phyloP scores from a whole-genome alignment of 2,888 invertebrate species.

The Eugnorisma glareosa region DNA sequence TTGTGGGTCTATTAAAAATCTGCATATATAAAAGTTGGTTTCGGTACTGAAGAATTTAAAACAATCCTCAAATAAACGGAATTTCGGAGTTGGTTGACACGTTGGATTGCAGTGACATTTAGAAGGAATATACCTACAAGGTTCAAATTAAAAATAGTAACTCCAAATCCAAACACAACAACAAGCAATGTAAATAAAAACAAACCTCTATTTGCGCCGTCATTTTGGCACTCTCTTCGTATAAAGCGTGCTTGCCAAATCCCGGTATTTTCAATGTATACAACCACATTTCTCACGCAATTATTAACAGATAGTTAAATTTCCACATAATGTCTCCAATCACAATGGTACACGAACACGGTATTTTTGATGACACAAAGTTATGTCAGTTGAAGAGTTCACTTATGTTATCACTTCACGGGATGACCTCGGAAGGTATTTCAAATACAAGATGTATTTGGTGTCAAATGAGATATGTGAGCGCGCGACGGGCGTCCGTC shows the following conservation, averaged over 20 bases:
- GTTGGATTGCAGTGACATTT: constrained; percentile 4
- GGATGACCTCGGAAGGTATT: constrained; percentile 15
- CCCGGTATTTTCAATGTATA: constrained; percentile 70
- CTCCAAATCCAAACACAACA: constrained; percentile 36
- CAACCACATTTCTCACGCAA: constrained; percentile 73
- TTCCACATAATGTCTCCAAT: constrained; percentile 49
- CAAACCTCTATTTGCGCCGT: constrained; percentile 74
- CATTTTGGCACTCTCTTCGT: constrained; percentile 82
- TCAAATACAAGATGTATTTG: constrained; percentile 35
- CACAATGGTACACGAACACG: constrained; percentile 56
- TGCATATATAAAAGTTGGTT: background rate
- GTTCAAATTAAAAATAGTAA: constrained; percentile 18
- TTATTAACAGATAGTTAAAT: constrained; percentile 49
- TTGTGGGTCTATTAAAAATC: background rate
- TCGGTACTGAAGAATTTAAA: background rate
- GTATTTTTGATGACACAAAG: constrained; percentile 17
- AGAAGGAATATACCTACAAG: background rate
- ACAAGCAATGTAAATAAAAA: constrained; percentile 74
- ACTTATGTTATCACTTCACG: constrained; percentile 46
- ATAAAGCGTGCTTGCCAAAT: constrained; percentile 76
- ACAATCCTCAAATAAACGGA: background rate
- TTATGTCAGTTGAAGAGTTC: constrained; percentile 24
- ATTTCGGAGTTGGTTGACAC: constrained; percentile 4
- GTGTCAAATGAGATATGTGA: constrained; percentile 55
- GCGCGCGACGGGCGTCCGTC: constrained; percentile 65